phyloP scores from a whole-genome alignment of 1,140 invertebrate species.

The Drosophila malerkotliana region DNA sequence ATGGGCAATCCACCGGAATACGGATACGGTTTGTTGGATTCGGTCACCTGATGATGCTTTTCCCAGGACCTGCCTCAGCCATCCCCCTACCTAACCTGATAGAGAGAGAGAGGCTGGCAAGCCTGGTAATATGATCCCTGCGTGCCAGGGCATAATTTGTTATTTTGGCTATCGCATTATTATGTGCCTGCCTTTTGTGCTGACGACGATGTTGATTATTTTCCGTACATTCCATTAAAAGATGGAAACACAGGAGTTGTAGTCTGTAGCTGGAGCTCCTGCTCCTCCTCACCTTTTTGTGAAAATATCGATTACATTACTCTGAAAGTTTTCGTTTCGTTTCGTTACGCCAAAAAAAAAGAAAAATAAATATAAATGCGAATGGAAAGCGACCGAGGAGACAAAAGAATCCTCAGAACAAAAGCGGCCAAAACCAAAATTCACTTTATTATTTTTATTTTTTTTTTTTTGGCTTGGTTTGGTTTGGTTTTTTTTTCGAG shows the following conservation, averaged over 20 bases:
- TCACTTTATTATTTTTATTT: not conserved
- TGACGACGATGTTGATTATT: constrained; percentile 46
- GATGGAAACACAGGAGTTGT: constrained; percentile 1
- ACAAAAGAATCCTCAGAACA: constrained; percentile 28
- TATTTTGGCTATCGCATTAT: constrained; percentile 69
- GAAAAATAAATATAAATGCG: not conserved
- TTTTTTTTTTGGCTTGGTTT: not conserved
- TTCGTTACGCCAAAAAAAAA: constrained; percentile 20
- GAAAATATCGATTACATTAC: constrained; percentile 60
- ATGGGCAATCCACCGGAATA: constrained; percentile 24
- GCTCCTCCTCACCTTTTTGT: constrained; percentile 39
- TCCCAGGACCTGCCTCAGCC: constrained; percentile 52
- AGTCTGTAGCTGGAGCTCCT: not conserved
- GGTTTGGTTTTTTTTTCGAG: constrained; percentile 12
- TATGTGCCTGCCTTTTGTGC: constrained; percentile 37
- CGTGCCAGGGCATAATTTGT: constrained; percentile 77
- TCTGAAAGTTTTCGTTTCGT: constrained; percentile 47
- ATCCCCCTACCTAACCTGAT: too few species aligned
- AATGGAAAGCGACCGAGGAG: not conserved
- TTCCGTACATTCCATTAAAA: constrained; percentile 24
- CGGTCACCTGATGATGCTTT: constrained; percentile 74
- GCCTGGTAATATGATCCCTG: constrained; percentile 67
- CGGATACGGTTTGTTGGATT: constrained; percentile 11
- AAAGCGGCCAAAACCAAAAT: constrained; percentile 19
- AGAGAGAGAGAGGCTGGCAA: constrained; percentile 3